Conservation (phyloP, 2,797 vertebrate genomes). For the Muscicapa comitata region DNA sequence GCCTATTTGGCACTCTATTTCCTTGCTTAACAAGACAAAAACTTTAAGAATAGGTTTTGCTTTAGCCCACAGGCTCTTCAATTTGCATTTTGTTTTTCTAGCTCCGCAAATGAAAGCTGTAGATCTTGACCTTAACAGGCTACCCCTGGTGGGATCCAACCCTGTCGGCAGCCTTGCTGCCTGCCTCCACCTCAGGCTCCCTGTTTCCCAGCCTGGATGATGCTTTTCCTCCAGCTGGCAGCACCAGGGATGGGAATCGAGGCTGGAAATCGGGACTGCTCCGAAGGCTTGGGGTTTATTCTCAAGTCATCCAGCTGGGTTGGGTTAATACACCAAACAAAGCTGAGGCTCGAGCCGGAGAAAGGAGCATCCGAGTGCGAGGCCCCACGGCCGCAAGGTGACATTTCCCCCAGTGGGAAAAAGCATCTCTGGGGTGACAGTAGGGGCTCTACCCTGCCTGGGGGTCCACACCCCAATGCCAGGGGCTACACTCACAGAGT, state of each 20-base stretch:
- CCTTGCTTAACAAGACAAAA: conserved; percentile 82
- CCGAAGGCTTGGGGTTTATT: neutral
- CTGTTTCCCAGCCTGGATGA: neutral
- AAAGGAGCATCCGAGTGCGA: neutral
- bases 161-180: neutral
- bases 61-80: conserved; percentile 73
- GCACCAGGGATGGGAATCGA: neutral
- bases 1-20: conserved; percentile 80
- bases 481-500: rapidly evolving
- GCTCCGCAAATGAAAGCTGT: conserved; percentile 67
- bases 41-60: conserved; percentile 75
- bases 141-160: conserved; percentile 27
- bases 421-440: neutral
- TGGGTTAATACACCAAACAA: neutral
- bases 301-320: neutral
- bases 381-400: conserved; percentile 14
- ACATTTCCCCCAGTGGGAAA: neutral
- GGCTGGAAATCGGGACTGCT: neutral
- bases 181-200: conserved; percentile 3
- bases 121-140: conserved; percentile 67
- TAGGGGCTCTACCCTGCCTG: rapidly evolving
- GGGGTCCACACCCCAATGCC: rapidly evolving
- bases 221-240: conserved; percentile 23
- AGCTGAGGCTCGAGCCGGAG: neutral
- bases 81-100: conserved; percentile 74